These are phyloP conservation scores for Macrostomum lignano DNA, from an alignment of 1,140 invertebrate species.

Conservation along the genomic window DNA sequence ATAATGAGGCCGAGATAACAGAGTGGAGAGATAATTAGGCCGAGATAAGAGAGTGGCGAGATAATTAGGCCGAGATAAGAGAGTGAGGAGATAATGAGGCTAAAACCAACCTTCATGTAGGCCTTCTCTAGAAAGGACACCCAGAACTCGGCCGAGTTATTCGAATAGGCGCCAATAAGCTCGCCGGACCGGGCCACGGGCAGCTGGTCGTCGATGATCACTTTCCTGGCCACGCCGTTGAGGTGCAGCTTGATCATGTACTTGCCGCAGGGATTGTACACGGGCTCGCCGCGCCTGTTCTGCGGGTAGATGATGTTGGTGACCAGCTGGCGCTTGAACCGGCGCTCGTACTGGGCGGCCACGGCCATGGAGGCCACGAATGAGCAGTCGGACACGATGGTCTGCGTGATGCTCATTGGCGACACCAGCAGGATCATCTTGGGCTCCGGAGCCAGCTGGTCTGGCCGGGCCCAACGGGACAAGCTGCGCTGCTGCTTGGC, in stretches of 20 bases:
- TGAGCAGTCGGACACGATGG: constrained; percentile 76
- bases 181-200: constrained; percentile 46
- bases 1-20: too few species aligned
- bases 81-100: too few species aligned
- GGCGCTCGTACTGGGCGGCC: constrained; percentile 61
- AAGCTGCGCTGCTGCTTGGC: constrained; percentile 55
- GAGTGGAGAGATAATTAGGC: too few species aligned
- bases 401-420: constrained; percentile 72
- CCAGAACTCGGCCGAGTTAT: constrained; percentile 72
- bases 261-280: constrained; percentile 81
- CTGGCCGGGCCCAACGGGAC: constrained; percentile 46
- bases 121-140: constrained; percentile 80
- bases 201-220: constrained; percentile 70
- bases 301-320: constrained; percentile 68
- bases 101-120: constrained; percentile 95
- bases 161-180: constrained; percentile 29
- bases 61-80: too few species aligned
- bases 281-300: constrained; percentile 46
- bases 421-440: constrained; percentile 52
- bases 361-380: constrained; percentile 86
- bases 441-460: constrained; percentile 50
- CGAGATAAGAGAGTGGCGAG: too few species aligned
- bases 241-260: constrained; percentile 82
- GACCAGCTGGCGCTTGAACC: constrained; percentile 47
- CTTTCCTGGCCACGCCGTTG: constrained; percentile 52